Base-by-base conservation (phyloP, 1,140 invertebrate genomes). In the Drosophila nasuta region DNA sequence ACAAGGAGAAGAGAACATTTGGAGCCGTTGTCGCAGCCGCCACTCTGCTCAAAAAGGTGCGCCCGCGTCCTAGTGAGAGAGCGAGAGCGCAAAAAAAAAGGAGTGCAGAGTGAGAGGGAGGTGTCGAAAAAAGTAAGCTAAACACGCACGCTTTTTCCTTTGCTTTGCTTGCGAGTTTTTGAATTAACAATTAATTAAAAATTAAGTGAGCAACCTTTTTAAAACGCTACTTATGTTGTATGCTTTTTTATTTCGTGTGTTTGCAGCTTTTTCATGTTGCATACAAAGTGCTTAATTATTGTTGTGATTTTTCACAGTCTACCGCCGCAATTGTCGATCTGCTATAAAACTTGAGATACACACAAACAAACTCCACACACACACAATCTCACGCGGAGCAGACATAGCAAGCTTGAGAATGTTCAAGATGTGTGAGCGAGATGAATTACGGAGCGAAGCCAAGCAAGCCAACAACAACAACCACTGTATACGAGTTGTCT, bases 371-470 rank as follows among this genome's bases (percentile, higher is more conserved):
- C 5, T 41, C 41, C 0, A n/a, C 3, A 43, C 11, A 43, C n/a
- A 41, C 38, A 20, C 35, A 25, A 25, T 10, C 35, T 7, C 35
- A 38, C 10, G 35, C 35, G 10, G 20, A 33, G 17, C 30, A 51
- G 35, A 66, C n/a, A 20, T 30, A 28, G 17, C 1, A 33, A 58
- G 30, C 43, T 72, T 38, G 17, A 70, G 35, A 52, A 56, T 63
- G 33, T 43, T 43, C 43, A 66, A 57, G 30, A 45, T 63, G 67
- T 52, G 45, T 64, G 69, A 65, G 69, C 51, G 52, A 48, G 30
- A 72, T 65, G 45, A 43, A 58, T 30, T 41, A 30, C 49, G 49
- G 28, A 33, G 11, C 28, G 4, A 52, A 43, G 48, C 41, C 11
- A 43, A 43, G 41, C 35, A 10, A 43, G 38, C 38, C 33, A 41